Conservation (phyloP, 2,888 invertebrate genomes). For the Hydroisotoma schaefferi region DNA sequence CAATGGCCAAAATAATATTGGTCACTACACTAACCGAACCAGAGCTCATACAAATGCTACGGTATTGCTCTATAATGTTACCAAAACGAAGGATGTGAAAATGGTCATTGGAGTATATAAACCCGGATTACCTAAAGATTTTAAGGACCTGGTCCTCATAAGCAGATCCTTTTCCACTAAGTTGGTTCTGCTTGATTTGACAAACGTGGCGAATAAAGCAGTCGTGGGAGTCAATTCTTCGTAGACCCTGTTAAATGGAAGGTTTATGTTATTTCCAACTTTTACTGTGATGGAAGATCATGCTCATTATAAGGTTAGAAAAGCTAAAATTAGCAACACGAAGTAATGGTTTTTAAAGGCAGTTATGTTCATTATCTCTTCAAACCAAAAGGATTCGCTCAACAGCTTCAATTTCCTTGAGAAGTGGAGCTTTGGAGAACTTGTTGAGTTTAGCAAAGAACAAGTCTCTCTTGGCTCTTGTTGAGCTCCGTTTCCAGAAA, state of each 20-base stretch:
- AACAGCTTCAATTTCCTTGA: constrained; percentile 40
- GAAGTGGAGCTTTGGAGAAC: constrained; percentile 41
- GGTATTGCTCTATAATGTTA: too few species aligned
- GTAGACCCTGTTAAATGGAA: constrained; percentile 30
- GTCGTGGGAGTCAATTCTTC: constrained; percentile 43
- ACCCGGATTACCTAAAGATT: constrained; percentile 34
- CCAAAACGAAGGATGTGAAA: too few species aligned
- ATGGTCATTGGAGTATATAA: too few species aligned
- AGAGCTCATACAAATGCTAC: too few species aligned
- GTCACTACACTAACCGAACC: too few species aligned
- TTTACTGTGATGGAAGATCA: background rate
- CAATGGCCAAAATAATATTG: too few species aligned
- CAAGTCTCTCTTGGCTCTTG: constrained; percentile 35
- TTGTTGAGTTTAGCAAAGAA: constrained; percentile 38
- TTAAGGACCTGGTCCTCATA: constrained; percentile 35
- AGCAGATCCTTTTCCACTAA: constrained; percentile 29
- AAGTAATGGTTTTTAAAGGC: background rate
- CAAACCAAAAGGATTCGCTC: constrained; percentile 41
- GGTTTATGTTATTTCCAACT: too few species aligned
- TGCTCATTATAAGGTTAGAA: background rate
- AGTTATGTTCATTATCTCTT: too few species aligned
- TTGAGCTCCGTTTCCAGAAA: constrained; percentile 23
- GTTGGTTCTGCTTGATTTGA: constrained; percentile 40
- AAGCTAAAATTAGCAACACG: background rate
- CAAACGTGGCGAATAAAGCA: constrained; percentile 46